Conservation (phyloP, 2,888 invertebrate species). For the Lasioglossum lativentre region DNA sequence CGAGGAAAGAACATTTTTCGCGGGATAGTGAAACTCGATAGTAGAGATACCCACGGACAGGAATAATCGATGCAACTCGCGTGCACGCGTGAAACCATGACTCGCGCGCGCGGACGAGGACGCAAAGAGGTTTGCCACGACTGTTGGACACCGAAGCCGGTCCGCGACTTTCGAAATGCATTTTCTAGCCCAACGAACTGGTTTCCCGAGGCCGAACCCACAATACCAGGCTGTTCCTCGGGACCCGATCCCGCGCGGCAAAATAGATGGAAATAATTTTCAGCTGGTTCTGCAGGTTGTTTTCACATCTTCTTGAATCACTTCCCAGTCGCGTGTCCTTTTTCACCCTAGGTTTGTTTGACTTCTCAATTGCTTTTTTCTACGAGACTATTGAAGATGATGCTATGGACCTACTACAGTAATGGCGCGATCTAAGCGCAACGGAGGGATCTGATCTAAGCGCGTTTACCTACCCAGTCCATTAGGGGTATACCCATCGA, state of each 20-base stretch:
- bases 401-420: background rate
- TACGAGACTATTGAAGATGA: background rate
- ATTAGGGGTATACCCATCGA: too few species aligned
- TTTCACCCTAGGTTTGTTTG: background rate
- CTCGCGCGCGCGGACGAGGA: constrained; percentile 1
- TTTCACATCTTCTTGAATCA: background rate
- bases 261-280: background rate
- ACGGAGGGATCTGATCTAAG: too few species aligned
- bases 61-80: constrained; percentile 9
- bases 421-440: too few species aligned
- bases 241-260: background rate
- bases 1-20: background rate
- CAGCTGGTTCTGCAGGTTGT: background rate
- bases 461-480: too few species aligned
- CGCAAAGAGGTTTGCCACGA: background rate
- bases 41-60: background rate
- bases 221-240: background rate
- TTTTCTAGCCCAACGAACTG: constrained; percentile 36
- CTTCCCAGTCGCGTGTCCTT: background rate
- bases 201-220: constrained; percentile 20
- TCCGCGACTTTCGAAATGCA: constrained; percentile 41
- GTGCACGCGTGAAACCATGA: constrained; percentile 9
- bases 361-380: background rate
- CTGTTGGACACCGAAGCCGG: constrained; percentile 20
- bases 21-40: background rate